Base-by-base conservation (phyloP, 1,140 invertebrate species). In the Eciton burchellii region DNA sequence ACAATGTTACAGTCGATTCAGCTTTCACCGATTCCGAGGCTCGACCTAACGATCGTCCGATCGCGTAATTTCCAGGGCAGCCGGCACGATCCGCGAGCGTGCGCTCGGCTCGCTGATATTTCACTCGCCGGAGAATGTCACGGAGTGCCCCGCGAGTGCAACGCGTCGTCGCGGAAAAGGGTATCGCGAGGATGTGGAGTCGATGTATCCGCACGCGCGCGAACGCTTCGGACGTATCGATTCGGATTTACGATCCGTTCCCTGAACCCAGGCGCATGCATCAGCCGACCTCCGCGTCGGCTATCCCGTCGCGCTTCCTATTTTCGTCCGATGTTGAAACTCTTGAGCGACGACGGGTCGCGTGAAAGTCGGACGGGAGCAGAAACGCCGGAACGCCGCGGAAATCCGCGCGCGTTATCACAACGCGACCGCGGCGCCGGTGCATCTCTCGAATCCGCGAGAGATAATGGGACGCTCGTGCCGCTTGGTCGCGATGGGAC, bases 1-100 rank as follows among this genome's bases (percentile, higher is more conserved):
- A 88, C 86, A 87, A 82, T 83, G 79, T 88, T 88, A 84, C 83
- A 72, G 57, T 77, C 82, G 72, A 52, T 65, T n/a, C n/a, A n/a
- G 85, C 86, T 88, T 88, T 88, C 86, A 87, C 86, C 85, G 54
- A 21, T 63, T 57, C 14, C 54, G 43, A 24, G 83, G 29, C 43
- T 6, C 9, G 43, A 68, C 24, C 49, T 57, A 45, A 47, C 66
- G 52, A 59, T 21, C 41, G 12, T 24, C 12, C 63, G 47, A 66
- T 70, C 63, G 66, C 41, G 52, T 81, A 81, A 81, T 81, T 70
- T 81, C 57, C 76, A 71, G 43, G 49, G 66, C 62, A 35, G 9
- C 6, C n/a, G 57, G 43, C 24, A 45, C 16, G 52, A 72, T 73
- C 9, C 19, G 29, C 8, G 35, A 1, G 3, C 4, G 14, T 29